These are phyloP conservation scores for Coelopa pilipes DNA, from an alignment of 2,888 invertebrate genomes.

Conservation along the genomic window DNA sequence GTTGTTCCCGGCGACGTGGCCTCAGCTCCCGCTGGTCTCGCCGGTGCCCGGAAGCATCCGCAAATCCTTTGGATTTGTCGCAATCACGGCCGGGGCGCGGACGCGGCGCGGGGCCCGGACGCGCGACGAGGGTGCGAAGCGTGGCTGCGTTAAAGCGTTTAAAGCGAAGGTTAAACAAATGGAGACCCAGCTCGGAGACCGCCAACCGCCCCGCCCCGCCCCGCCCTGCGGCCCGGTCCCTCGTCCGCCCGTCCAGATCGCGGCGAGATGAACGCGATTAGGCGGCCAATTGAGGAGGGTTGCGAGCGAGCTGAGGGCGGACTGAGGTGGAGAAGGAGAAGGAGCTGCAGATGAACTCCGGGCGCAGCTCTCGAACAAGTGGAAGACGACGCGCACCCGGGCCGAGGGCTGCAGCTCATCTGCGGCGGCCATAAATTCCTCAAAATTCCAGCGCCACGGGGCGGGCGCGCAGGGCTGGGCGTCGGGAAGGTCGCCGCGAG, in stretches of 20 bases:
- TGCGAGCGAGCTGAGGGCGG: too few relatives aligned
- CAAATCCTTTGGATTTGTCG: constrained; percentile 51
- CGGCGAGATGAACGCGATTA: background rate
- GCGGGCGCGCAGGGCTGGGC: too few relatives aligned
- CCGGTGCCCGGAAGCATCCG: constrained; percentile 36
- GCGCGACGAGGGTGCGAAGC: constrained; percentile 3
- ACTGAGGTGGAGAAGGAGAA: background rate
- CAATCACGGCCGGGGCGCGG: constrained; percentile 46
- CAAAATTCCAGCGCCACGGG: constrained; percentile 18
- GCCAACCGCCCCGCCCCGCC: too few relatives aligned
- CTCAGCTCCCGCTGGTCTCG: background rate
- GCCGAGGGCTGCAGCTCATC: constrained; percentile 40
- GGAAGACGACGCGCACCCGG: too few relatives aligned
- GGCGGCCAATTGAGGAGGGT: constrained; percentile 4
- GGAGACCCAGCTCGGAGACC: background rate
- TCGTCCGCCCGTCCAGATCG: too few relatives aligned
- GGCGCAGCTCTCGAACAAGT: background rate
- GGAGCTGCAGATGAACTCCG: background rate
- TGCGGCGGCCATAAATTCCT: constrained; percentile 59
- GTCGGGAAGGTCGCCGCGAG: too few relatives aligned
- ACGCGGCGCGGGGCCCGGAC: background rate
- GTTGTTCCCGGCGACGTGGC: background rate
- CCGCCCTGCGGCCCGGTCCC: too few relatives aligned
- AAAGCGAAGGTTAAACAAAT: constrained; percentile 16
- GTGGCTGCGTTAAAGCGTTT: background rate